A percentile compares a stretch with the other conserved stretches of the same genome.
Evolutionary conservation across 2,888 invertebrate species (phyloP).

Genomic region (Cynaeus angustus): DNA sequence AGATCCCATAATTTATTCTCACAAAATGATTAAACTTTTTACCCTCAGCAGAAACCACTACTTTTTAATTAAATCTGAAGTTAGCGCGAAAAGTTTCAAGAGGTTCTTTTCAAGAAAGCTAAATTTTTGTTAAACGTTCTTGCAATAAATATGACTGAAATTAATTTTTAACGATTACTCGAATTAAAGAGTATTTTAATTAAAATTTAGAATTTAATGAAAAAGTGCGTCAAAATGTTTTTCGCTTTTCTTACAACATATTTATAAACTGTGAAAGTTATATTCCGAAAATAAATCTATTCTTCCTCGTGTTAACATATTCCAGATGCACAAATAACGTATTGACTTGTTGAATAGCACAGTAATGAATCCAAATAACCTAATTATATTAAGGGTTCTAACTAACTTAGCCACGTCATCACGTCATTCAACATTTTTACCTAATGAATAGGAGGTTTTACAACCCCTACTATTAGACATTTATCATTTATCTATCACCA

Average conservation of each 20-base stretch:
- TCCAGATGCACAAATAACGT: constrained; percentile 50
- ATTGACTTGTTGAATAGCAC: constrained; percentile 54
- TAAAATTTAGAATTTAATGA: neutral
- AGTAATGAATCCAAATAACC: constrained; percentile 59
- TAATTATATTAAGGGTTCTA: constrained; percentile 56
- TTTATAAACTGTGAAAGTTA: constrained; percentile 11
- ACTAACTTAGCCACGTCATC: constrained; percentile 53
- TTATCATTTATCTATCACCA: constrained; percentile 22
- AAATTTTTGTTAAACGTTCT: constrained; percentile 32
- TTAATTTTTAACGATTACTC: too few relatives aligned
- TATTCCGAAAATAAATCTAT: neutral
- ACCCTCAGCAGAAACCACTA: constrained; percentile 32
- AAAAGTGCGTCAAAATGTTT: neutral
- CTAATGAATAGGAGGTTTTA: constrained; percentile 51
- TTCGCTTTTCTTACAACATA: neutral
- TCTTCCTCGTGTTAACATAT: constrained; percentile 14
- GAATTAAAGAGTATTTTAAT: neutral
- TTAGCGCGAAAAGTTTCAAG: constrained; percentile 29
- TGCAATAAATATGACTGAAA: neutral
- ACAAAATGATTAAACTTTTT: constrained; percentile 39
- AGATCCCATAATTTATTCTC: constrained; percentile 39
- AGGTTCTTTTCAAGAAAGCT: constrained; percentile 31
- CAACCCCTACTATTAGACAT: constrained; percentile 8
- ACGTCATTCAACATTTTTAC: constrained; percentile 53
- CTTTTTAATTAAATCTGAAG: constrained; percentile 43